Evolutionary conservation across 2,797 vertebrate genomes (phyloP), one percentile per base, ranked within the genome.

Genomic region (Pristis pectinata): DNA sequence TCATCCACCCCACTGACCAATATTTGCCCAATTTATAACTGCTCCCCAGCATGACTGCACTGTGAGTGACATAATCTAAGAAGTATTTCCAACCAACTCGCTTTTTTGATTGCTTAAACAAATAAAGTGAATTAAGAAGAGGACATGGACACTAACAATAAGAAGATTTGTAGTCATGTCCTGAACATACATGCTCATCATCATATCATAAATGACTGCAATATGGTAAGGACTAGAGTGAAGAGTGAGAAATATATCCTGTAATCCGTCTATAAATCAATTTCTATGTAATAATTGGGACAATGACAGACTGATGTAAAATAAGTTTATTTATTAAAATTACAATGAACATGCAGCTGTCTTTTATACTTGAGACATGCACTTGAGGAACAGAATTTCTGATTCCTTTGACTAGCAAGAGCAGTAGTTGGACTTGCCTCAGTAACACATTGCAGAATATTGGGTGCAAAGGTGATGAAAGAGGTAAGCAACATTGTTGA

Each of bases 301-400:
- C 87, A 91, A 37, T 64, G 11, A 67, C n/a, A 67, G 64, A 67
- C 67, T 91, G 59, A 64, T 67, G 3, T 34, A 67, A 64, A 87
- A 67, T 11, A 91, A 91, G 17, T 91, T 67, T 91, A 91, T 91
- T 91, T 87, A 87, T 59, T 83, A 30, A 85, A 85, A 61, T 89
- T 34, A 89, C 85, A 89, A n/a, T 59, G 17, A 61, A 34, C n/a
- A 6, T 34, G 9, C 7, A 89, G 27, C 82, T 53, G 9, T 85
- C 49, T 85, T 85, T 85, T 87, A 13, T 87, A 37, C 30, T n/a
- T 56, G 15, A 59, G 7, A 41, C 17, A n/a, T 59, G 61, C 85
- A 34, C n/a, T 30, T 30, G 17, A 59, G 85, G 61, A 91, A 91
- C 17, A 91, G n/a, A 15, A 15, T 64, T 64, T 37, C 59, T 41